A percentile compares a stretch with the other conserved stretches of the same genome.
These are phyloP conservation scores for Clunio marinus DNA, from an alignment of 2,888 invertebrate species.

Conservation along the genomic window DNA sequence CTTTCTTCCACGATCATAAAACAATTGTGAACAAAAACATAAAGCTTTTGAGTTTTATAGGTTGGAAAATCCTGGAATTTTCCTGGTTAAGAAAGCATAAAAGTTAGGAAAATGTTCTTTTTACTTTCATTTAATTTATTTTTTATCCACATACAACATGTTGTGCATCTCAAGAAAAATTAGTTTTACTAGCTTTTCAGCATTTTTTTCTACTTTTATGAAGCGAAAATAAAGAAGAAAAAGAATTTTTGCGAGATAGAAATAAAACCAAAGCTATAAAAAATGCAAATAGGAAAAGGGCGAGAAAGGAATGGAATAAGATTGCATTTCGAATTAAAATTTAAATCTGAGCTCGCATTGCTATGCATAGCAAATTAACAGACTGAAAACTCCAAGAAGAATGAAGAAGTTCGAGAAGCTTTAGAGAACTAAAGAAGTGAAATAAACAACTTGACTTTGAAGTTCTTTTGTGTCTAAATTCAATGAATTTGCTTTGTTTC, in stretches of 20 bases:
- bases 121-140: background rate
- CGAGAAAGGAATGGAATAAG: background rate
- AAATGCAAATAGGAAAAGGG: background rate
- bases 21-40: background rate
- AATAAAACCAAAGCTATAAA: too few species aligned
- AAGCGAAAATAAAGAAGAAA: too few species aligned
- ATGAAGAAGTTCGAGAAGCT: too few species aligned
- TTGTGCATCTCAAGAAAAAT: conserved; percentile 3
- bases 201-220: too few species aligned
- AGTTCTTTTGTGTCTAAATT: too few species aligned
- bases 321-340: conserved; percentile 10
- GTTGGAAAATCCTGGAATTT: background rate
- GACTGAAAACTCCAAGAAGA: too few species aligned
- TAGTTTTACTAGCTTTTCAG: background rate
- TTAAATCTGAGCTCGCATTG: background rate
- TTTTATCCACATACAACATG: background rate
- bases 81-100: background rate
- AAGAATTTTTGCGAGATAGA: too few species aligned
- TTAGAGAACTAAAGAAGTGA: too few species aligned
- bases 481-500: too few species aligned
- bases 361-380: background rate
- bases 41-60: conserved; percentile 1
- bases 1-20: conserved; percentile 10
- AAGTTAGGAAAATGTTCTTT: background rate
- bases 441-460: too few species aligned